A percentile compares a stretch with the other conserved stretches of the same genome.
Evolutionary conservation across 2,113 vertebrate species (phyloP).

Genomic region (Acinonyx jubatus): DNA sequence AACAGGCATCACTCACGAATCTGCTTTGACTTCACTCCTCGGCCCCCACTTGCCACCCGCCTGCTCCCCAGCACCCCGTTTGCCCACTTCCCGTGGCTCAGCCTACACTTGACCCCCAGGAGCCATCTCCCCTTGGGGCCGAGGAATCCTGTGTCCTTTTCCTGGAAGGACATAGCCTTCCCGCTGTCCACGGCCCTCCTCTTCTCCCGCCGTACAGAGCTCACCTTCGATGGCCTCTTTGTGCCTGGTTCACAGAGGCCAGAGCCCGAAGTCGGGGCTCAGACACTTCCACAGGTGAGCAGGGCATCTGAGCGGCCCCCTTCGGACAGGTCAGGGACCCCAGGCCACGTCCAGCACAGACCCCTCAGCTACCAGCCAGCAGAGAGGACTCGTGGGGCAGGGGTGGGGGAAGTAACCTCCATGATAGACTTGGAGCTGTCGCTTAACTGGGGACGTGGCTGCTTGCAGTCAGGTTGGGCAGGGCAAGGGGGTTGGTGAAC

Average conservation of each 20-base stretch:
- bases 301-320: background rate
- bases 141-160: background rate
- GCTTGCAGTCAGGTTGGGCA: background rate
- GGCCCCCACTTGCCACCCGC: background rate
- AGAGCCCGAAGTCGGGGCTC: background rate
- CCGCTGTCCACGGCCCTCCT: background rate
- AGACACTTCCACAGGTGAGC: background rate
- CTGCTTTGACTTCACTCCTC: background rate
- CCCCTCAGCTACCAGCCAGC: background rate
- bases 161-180: background rate
- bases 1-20: background rate
- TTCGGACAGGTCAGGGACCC: background rate
- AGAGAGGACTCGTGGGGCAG: background rate
- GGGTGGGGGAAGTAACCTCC: background rate
- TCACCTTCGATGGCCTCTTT: background rate
- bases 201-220: background rate
- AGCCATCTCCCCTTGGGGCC: background rate
- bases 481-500: background rate
- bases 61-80: rapidly evolving
- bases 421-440: background rate
- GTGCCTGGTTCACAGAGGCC: background rate
- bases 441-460: background rate
- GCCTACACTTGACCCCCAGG: background rate
- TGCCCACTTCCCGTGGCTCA: background rate
- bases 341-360: background rate